Evolutionary conservation across 2,888 invertebrate species (phyloP).

Genomic region (Apodemia hepburni): DNA sequence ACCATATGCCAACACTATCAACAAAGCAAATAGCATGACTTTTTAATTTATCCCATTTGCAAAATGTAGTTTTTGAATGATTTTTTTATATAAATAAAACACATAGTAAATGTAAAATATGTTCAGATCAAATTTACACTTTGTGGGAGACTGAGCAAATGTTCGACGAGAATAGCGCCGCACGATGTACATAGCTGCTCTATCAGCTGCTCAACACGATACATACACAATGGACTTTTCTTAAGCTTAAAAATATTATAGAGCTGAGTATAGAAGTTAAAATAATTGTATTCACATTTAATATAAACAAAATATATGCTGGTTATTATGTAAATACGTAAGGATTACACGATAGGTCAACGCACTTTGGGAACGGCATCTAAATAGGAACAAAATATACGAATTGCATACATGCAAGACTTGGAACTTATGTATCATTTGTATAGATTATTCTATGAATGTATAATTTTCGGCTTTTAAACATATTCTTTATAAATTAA

Average conservation of each 20-base stretch:
- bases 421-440: background rate
- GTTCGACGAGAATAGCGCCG: conserved; percentile 42
- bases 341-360: conserved; percentile 63
- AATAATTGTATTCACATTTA: conserved; percentile 18
- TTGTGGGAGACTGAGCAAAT: conserved; percentile 71
- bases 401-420: conserved; percentile 16
- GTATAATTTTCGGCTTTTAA: background rate
- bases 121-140: conserved; percentile 78
- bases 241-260: conserved; percentile 9
- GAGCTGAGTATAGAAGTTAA: background rate
- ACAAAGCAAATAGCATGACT: conserved; percentile 42
- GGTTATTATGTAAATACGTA: conserved; percentile 21
- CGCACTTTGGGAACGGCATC: conserved; percentile 74
- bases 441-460: background rate
- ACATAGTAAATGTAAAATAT: conserved; percentile 51
- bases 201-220: conserved; percentile 66
- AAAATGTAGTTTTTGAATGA: background rate
- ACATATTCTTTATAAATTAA: background rate
- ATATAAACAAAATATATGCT: conserved; percentile 17
- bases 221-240: conserved; percentile 31
- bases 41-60: too few species aligned
- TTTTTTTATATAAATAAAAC: conserved; percentile 23
- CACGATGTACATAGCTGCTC: conserved; percentile 40
- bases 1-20: conserved; percentile 55
- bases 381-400: conserved; percentile 64